phyloP scores from a whole-genome alignment of 2,888 invertebrate species.

The Ditylenchus weischeri region DNA sequence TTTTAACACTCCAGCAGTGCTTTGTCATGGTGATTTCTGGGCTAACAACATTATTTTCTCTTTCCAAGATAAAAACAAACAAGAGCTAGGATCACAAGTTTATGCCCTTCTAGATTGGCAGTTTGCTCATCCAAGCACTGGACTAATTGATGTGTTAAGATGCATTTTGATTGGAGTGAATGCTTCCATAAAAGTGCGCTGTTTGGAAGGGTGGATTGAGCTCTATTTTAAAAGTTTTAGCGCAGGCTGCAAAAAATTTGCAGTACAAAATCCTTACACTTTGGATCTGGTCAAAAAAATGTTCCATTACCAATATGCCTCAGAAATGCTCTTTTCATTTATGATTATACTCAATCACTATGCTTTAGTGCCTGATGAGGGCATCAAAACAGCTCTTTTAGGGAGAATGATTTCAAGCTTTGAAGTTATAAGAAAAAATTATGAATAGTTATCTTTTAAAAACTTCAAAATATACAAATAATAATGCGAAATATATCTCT shows the following conservation, averaged over 20 bases:
- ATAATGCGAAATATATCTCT: too few species aligned
- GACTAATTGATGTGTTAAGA: slow-evolving; percentile 3
- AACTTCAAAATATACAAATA: too few species aligned
- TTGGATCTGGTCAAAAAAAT: slow-evolving; percentile 1
- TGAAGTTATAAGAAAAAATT: background rate
- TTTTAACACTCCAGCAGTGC: slow-evolving; percentile 6
- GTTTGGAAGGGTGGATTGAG: slow-evolving; percentile 1
- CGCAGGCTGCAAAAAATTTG: background rate
- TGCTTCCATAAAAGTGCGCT: background rate
- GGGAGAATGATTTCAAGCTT: background rate
- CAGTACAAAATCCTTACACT: background rate
- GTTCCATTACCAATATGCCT: slow-evolving; percentile 6
- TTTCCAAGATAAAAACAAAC: background rate
- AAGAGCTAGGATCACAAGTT: slow-evolving; percentile 5
- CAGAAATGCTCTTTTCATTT: slow-evolving; percentile 4
- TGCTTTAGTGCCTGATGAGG: background rate
- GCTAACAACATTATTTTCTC: slow-evolving; percentile 22
- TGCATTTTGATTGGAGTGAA: slow-evolving; percentile 2
- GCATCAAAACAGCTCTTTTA: slow-evolving; percentile 5
- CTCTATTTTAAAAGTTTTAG: background rate
- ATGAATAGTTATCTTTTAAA: too few species aligned
- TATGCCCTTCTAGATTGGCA: slow-evolving; percentile 23
- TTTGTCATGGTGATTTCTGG: slow-evolving; percentile 16
- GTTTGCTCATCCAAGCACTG: slow-evolving; percentile 12
- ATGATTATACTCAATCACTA: slow-evolving; percentile 1